A percentile compares a stretch with the other conserved stretches of the same genome.
Conservation (phyloP, 2,113 vertebrate genomes). For the Entosphenus tridentatus region DNA sequence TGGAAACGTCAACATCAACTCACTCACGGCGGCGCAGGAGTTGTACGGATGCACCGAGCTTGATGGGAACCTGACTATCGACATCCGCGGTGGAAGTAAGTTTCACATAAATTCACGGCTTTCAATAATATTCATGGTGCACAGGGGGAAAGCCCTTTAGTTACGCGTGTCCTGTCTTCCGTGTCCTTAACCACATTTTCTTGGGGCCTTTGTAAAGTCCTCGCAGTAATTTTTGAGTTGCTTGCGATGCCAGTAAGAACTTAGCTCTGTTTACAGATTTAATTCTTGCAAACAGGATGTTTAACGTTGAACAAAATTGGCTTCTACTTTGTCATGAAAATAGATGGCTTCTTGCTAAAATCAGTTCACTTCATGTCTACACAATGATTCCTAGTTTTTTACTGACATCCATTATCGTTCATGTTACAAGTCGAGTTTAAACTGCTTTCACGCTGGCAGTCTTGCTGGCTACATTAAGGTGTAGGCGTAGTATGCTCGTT, state of each 20-base stretch:
- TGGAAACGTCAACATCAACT: constrained; percentile 44
- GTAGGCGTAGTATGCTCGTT: too few relatives aligned
- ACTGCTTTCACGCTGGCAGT: too few relatives aligned
- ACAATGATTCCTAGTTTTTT: too few relatives aligned
- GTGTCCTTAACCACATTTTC: background rate
- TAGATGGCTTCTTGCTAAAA: too few relatives aligned
- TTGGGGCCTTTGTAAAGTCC: background rate
- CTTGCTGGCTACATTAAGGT: background rate
- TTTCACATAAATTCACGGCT: constrained; percentile 12
- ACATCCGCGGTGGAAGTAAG: constrained; percentile 88
- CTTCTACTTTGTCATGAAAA: too few relatives aligned
- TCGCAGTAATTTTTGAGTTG: background rate
- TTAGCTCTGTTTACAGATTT: background rate
- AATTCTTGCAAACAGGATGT: too few relatives aligned
- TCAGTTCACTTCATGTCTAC: too few relatives aligned
- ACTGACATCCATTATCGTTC: too few relatives aligned
- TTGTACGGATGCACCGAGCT: constrained; percentile 77
- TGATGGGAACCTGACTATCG: constrained; percentile 71
- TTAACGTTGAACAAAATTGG: too few relatives aligned
- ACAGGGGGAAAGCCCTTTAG: too few relatives aligned
- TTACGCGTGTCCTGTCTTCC: background rate
- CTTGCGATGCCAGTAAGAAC: background rate
- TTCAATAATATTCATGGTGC: background rate
- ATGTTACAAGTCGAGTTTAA: too few relatives aligned
- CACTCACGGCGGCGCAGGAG: constrained; percentile 65